These are phyloP conservation scores for Melanargia galathea DNA, from an alignment of 2,888 invertebrate species.

Conservation along the genomic window DNA sequence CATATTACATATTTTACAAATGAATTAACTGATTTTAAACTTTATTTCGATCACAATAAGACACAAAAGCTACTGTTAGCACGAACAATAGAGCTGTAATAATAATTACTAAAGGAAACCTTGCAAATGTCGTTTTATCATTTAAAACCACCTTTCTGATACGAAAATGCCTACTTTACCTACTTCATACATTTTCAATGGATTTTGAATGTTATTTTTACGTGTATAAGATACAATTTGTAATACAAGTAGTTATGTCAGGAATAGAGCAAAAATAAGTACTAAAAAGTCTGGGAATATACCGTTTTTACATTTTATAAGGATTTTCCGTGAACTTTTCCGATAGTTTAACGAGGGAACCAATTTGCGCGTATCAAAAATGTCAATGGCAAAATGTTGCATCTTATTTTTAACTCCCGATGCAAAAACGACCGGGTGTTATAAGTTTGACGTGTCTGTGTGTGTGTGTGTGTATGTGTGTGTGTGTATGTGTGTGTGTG, in stretches of 20 bases:
- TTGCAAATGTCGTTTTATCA: neutral
- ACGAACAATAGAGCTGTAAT: neutral
- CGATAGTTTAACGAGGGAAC: neutral
- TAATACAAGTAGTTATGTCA: neutral
- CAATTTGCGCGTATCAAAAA: neutral
- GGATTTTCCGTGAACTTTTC: neutral
- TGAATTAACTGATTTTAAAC: neutral
- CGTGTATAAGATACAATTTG: neutral
- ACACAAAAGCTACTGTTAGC: neutral
- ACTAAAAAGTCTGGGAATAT: slow-evolving; percentile 2
- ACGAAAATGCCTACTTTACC: neutral
- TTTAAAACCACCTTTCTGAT: neutral
- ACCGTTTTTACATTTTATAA: slow-evolving; percentile 9
- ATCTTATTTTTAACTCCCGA: neutral
- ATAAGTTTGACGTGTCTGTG: no score
- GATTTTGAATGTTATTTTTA: neutral
- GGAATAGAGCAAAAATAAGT: neutral
- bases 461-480: no score
- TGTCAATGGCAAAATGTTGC: neutral
- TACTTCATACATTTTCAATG: neutral
- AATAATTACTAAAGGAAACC: neutral
- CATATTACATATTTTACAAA: no score
- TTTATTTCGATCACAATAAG: neutral
- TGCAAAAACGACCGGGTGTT: no score
- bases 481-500: no score